These are phyloP conservation scores for Neosalanx taihuensis DNA, from an alignment of 2,797 vertebrate species.

Conservation along the genomic window DNA sequence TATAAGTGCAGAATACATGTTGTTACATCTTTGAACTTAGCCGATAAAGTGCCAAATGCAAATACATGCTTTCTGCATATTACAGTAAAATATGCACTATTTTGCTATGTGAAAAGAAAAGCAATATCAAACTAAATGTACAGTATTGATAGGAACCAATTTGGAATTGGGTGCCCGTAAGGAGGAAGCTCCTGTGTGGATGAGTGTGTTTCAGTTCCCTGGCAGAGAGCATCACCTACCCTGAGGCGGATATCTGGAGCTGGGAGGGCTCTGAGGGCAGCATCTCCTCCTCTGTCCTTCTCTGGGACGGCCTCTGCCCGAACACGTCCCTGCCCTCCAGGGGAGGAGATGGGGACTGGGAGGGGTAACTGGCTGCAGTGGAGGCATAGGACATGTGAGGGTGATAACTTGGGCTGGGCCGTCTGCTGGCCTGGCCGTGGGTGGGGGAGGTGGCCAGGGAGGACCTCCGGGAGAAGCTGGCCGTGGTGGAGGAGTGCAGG, in stretches of 20 bases:
- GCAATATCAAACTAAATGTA: constrained; percentile 33
- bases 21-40: constrained; percentile 30
- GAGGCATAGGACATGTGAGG: constrained; percentile 88
- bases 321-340: constrained; percentile 89
- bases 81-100: constrained; percentile 65
- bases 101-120: constrained; percentile 51
- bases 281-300: constrained; percentile 92
- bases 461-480: constrained; percentile 93
- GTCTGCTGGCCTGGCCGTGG: constrained; percentile 79
- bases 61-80: constrained; percentile 75
- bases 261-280: constrained; percentile 91
- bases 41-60: constrained; percentile 65
- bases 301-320: constrained; percentile 89
- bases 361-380: constrained; percentile 87
- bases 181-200: constrained; percentile 58
- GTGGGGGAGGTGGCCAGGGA: constrained; percentile 89
- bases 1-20: constrained; percentile 26
- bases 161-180: constrained; percentile 57
- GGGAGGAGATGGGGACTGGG: constrained; percentile 84
- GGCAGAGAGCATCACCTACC: constrained; percentile 85
- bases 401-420: constrained; percentile 79
- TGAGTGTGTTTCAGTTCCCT: constrained; percentile 64
- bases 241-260: constrained; percentile 90
- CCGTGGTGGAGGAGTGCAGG: constrained; percentile 83
- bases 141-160: constrained; percentile 31